A percentile compares a stretch with the other conserved stretches of the same genome.
Conservation (phyloP, 2,888 invertebrate genomes). For the Folsomia manolachei region DNA sequence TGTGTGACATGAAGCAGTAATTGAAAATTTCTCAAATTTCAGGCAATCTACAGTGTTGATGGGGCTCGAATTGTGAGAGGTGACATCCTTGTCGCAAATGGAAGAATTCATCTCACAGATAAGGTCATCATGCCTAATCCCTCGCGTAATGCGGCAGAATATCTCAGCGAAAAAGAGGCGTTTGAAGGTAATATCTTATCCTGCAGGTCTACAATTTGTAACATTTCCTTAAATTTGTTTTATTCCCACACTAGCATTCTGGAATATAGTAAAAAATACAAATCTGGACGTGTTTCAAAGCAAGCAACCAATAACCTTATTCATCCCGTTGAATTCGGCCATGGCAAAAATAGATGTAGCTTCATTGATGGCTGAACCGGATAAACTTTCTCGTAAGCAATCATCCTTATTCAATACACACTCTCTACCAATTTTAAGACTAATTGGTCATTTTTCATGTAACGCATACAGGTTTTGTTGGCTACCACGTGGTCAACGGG, state of each 20-base stretch:
- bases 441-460: no score
- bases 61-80: slow-evolving; percentile 46
- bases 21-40: no score
- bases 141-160: slow-evolving; percentile 41
- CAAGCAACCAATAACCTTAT: slow-evolving; percentile 41
- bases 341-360: slow-evolving; percentile 32
- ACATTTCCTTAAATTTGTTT: slow-evolving; percentile 3
- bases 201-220: not conserved
- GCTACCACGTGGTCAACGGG: slow-evolving; percentile 53
- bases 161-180: slow-evolving; percentile 45
- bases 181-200: slow-evolving; percentile 45
- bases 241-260: slow-evolving; percentile 38
- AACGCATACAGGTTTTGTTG: slow-evolving; percentile 47
- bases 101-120: slow-evolving; percentile 44
- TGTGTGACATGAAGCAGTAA: no score
- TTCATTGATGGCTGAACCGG: slow-evolving; percentile 26
- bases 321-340: slow-evolving; percentile 45
- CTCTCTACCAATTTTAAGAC: not conserved
- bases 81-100: slow-evolving; percentile 38
- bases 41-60: slow-evolving; percentile 44
- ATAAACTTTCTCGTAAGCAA: slow-evolving; percentile 41
- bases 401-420: not conserved
- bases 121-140: slow-evolving; percentile 46
- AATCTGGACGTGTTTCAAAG: slow-evolving; percentile 36
- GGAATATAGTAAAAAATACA: slow-evolving; percentile 34